Percentiles rank a stretch among this genome's conserved stretches.
Conservation (phyloP, 2,888 invertebrate species). For the Ecliptopera silaceata region DNA sequence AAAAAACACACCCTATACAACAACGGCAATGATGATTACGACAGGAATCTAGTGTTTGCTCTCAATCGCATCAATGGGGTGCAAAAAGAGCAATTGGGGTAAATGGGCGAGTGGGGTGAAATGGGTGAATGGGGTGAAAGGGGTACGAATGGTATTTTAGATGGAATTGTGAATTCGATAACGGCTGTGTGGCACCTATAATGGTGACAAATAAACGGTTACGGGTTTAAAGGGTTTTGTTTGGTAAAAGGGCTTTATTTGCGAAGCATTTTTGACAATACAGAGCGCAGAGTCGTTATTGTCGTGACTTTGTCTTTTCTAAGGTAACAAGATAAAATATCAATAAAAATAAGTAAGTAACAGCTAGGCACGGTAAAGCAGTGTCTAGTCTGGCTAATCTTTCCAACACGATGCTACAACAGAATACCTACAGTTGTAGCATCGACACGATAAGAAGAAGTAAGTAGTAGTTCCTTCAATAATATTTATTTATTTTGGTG, state of each 20-base stretch:
- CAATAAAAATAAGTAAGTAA: too few species aligned
- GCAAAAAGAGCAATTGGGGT: slow-evolving; percentile 13
- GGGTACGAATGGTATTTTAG: slow-evolving; percentile 9
- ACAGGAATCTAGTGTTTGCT: slow-evolving; percentile 26
- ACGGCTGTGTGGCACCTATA: slow-evolving; percentile 1
- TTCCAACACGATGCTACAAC: too few species aligned
- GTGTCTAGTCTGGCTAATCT: too few species aligned
- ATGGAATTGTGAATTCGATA: slow-evolving; percentile 2
- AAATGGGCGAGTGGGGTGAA: slow-evolving; percentile 15
- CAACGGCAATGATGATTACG: slow-evolving; percentile 17
- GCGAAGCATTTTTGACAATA: too few species aligned
- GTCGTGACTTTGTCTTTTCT: too few species aligned
- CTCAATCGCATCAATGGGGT: slow-evolving; percentile 25
- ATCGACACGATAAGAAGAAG: too few species aligned
- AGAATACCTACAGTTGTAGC: too few species aligned
- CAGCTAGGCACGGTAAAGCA: too few species aligned
- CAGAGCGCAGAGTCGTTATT: too few species aligned
- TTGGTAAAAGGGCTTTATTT: background rate
- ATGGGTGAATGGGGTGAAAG: slow-evolving; percentile 16
- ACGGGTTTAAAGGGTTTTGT: background rate
- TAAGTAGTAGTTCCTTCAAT: too few species aligned
- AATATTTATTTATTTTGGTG: too few species aligned
- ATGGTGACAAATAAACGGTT: slow-evolving; percentile 7
- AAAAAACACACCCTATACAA: background rate
- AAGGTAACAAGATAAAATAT: too few species aligned